Base-by-base conservation (phyloP, 2,797 vertebrate genomes). In the Rhadinocentrus ornatus region DNA sequence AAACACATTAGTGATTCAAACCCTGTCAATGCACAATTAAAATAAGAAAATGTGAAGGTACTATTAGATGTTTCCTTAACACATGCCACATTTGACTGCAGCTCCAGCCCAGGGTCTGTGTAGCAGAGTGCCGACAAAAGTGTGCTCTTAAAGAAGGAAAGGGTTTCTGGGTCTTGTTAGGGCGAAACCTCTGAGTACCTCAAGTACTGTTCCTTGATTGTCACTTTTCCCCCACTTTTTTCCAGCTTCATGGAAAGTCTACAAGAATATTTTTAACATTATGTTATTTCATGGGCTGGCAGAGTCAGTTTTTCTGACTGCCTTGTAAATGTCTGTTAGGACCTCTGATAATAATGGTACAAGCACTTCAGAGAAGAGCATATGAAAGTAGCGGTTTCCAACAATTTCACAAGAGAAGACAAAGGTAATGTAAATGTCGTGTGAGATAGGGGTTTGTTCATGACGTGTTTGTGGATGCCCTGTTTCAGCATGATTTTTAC, bases 241-340 rank as follows among this genome's bases (percentile, higher is more conserved):
- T 56, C 35, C 22, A 31, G 75, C 68, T 27, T 57, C 72, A 82
- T 29, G 50, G 68, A 83, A 86, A 69, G 86, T 87, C 85, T 92
- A 91, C 77, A 79, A 85, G 78, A 89, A 73, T 37, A 11, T 39
- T 88, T 41, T 91, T 73, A 88, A 80, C 76, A 81, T 75, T 89
- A 88, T 89, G 83, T 89, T 90, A 86, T 89, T 89, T 89, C 79
- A 87, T 82, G 72, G 83, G 79, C 77, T 82, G 81, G 83, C 86
- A 78, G 73, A 77, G 80, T 70, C 68, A 26, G 77, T 80, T 86
- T 79, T 83, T 75, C 59, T 83, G 82, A 90, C 80, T 69, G 81
- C 69, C 73, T 87, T 83, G 85, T 89, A 87, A 92, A 86, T 76
- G 75, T 87, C 61, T 75, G 80, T 71, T 74, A 82, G 71, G 80